Evolutionary conservation across 2,113 vertebrate genomes (phyloP), one percentile per base, ranked within the genome.

Genomic region (Hyla sarda): DNA sequence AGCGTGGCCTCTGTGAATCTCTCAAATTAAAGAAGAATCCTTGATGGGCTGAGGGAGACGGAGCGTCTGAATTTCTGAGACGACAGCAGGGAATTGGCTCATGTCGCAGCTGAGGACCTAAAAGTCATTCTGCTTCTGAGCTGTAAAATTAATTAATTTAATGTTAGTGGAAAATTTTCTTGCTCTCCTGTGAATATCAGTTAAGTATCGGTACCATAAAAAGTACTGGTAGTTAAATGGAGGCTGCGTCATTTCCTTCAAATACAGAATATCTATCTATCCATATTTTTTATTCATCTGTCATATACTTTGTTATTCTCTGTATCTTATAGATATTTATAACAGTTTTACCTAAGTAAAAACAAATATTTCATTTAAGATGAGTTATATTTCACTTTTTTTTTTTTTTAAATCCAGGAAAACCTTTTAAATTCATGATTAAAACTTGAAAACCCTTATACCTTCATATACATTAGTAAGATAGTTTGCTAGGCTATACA

Each of bases 21-120:
- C 77, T 87, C 54, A 87, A 87, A 87, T 87, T 87, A 87, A 87
- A 82, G 85, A 81, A 25, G 85, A 87, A 87, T 87, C 67, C 50
- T 74, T 87, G 85, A 87, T 87, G 85, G 85, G 85, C 85, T 82
- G 54, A 87, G 85, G 85, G 85, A 87, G 85, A 81, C 52, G 28
- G 47, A 72, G 77, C 11, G 28, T 74, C 85, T 82, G 85, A 82
- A 87, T 82, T 82, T 87, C 67, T 34, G 52, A 87, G 77, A 74
- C 54, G 45, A 79, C 77, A 74, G 81, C 23, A 23, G 85, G 78
- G 78, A 87, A 87, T 87, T 87, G 85, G 54, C 85, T 87, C 54
- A 82, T 82, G 85, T 87, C 69, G 37, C 85, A 87, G 67, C 78
- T 82, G 85, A 74, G 50, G 52, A 82, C 77, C 67, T 74, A 62